Base-by-base conservation (phyloP, 2,888 invertebrate genomes). In the Congeria kusceri region DNA sequence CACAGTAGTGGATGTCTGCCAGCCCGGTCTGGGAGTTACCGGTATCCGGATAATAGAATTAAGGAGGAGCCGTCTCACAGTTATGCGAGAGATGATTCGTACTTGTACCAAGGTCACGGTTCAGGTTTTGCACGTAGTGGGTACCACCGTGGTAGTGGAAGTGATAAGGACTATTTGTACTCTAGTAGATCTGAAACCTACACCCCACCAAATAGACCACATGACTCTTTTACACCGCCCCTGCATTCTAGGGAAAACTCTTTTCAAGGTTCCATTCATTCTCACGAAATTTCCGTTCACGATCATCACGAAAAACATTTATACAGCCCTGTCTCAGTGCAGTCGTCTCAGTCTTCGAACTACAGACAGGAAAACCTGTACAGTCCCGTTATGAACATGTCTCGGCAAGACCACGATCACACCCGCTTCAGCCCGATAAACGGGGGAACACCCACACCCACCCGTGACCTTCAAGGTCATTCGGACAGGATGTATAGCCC, bases 181-280 rank as follows among this genome's bases (percentile, higher is more conserved):
- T 86, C 83, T 28, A 72, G 71, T 84, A 61, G 80, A 29, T 87
- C 87, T 15, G 87, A 87, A 63, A 86, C 87, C 3, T 87, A 87
- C 53, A 85, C 85, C 25, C 83, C 85, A 25, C 82, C 84, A 28
- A 76, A 74, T 61, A 75, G 79, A 56, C 79, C 70, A 47, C 9
- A 39, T 39, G 87, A 87, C 27, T 84, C 81, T 32, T 86, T 74
- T 75, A 84, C 83, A 18, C 84, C 80, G 23, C 77, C 86, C 7
- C 64, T 82, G 44, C 69, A 70, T 67, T 73, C 80, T 25, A 39
- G 85, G 27, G 78, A 84, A 56, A 75, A 82, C 11, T 84, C 80
- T 28, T 68, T 84, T 64, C 83, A 84, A 77, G 85, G 81, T 53
- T 80, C 80, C 15, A 70, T 80, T 71, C 75, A 80, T 76, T 73